Evolutionary conservation across 1,140 invertebrate species (phyloP), one percentile per base, ranked within the genome.

Genomic region (Sipha flava): DNA sequence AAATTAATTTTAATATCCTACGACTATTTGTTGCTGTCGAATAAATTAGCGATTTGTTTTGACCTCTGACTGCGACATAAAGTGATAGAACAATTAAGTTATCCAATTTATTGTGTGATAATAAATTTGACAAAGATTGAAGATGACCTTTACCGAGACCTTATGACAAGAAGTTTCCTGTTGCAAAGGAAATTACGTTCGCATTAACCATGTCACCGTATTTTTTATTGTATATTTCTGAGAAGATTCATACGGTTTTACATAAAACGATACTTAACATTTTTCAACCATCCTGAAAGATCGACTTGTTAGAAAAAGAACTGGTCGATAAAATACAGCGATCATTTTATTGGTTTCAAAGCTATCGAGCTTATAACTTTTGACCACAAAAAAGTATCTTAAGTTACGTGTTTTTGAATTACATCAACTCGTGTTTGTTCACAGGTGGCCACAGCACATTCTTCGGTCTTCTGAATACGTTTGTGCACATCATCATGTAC

Each of bases 401-500:
- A n/a, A n/a, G n/a, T n/a, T n/a, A n/a, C n/a, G n/a, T n/a, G n/a
- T n/a, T n/a, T n/a, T n/a, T n/a, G n/a, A n/a, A n/a, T n/a, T n/a
- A n/a, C n/a, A n/a, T n/a, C n/a, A n/a, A n/a, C n/a, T n/a, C n/a
- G n/a, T n/a, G n/a, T 29, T 59, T 1, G 3, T 14, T 10, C 29
- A 29, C 83, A 91, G 92, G 92, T 83, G 92, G 92, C 21, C 91
- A 93, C 85, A 89, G 89, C 80, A 90, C 91, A 0, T 95, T 95
- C 87, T 95, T 93, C 80, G 91, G 92, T 21, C 85, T 92, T n/a
- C 85, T 96, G 26, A 97, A 97, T 85, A 93, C 92, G 1, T 94
- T 95, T 82, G 93, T 97, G 3, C 95, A 96, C 84, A 91, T 94
- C 43, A 87, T 96, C 34, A 97, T 97, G 95, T 97, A 97, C 85